These are phyloP conservation scores for Labeo catla DNA, from an alignment of 2,113 vertebrate genomes.

Conservation along the genomic window DNA sequence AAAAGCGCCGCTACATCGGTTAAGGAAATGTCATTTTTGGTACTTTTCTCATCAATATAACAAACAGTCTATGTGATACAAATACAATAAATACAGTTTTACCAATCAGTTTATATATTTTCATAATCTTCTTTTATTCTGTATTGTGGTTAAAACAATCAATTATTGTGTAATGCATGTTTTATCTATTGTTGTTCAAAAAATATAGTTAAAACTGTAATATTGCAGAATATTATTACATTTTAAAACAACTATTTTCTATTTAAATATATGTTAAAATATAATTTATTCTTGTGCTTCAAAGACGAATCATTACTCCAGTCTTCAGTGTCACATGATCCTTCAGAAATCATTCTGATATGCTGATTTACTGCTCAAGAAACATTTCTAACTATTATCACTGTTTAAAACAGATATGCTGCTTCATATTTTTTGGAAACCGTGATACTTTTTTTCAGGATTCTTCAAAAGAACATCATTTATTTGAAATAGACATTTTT, in stretches of 20 bases:
- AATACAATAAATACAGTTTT: slow-evolving; percentile 65
- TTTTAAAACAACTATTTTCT: background rate
- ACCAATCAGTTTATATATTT: slow-evolving; percentile 46
- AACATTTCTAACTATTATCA: background rate
- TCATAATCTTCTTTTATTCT: slow-evolving; percentile 34
- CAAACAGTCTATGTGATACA: slow-evolving; percentile 57
- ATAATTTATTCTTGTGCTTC: background rate
- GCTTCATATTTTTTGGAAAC: background rate
- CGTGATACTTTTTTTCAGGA: background rate
- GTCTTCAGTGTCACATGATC: background rate
- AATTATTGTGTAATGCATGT: background rate
- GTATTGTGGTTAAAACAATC: background rate
- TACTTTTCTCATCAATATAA: slow-evolving; percentile 25
- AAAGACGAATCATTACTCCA: background rate
- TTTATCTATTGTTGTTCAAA: background rate
- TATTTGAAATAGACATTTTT: background rate
- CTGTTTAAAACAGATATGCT: background rate
- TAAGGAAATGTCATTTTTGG: background rate
- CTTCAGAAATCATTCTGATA: background rate
- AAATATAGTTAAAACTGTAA: background rate
- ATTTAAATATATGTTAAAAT: background rate
- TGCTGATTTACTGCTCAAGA: background rate
- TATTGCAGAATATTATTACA: background rate
- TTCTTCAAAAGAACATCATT: background rate
- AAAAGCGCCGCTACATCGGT: background rate